Evolutionary conservation across 2,888 invertebrate genomes (phyloP), one percentile per base, ranked within the genome.

Genomic region (Pyrrhosoma nymphula): DNA sequence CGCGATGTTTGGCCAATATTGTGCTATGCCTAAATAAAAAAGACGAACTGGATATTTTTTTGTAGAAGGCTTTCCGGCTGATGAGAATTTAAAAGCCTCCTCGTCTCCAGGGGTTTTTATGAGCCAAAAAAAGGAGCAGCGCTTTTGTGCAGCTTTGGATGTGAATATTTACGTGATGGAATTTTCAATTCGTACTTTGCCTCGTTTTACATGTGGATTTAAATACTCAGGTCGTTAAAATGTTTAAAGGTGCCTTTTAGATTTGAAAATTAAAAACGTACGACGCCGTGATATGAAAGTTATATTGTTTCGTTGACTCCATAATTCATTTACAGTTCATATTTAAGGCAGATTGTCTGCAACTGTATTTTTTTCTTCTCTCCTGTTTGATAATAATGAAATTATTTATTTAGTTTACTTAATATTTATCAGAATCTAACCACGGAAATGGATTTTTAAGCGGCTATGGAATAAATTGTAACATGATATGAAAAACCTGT

Each of bases 71-170:
- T 18, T 82, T 35, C 82, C 82, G 18, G 26, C 82, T 82, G 35
- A 82, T 82, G 82, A 82, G 82, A 82, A 35, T 82, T 82, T 82
- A 82, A 82, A 69, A 69, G 69, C 69, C n/a, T 4, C 23, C 69
- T 69, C 82, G 82, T 82, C 69, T 69, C 30, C 35, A 14, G 35
- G 35, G 35, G n/a, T 35, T 82, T 82, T 26, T 0, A 1, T 12
- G 30, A 35, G 18, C 30, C 23, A 82, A 82, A 82, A 35, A 82
- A 69, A 69, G 8, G 82, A 35, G 35, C 30, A 82, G 30, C 2
- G 69, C 69, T 69, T 26, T 69, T 26, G 69, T n/a, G 3, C 69
- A 26, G 26, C 26, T 26, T 69, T 26, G 35, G 14, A 82, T 82
- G 26, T 35, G 82, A 82, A 82, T 82, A 82, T 82, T 35, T 35